Percentiles rank a stretch among this genome's conserved stretches.
Conservation (phyloP, 2,797 vertebrate genomes). For the Echiichthys vipera region DNA sequence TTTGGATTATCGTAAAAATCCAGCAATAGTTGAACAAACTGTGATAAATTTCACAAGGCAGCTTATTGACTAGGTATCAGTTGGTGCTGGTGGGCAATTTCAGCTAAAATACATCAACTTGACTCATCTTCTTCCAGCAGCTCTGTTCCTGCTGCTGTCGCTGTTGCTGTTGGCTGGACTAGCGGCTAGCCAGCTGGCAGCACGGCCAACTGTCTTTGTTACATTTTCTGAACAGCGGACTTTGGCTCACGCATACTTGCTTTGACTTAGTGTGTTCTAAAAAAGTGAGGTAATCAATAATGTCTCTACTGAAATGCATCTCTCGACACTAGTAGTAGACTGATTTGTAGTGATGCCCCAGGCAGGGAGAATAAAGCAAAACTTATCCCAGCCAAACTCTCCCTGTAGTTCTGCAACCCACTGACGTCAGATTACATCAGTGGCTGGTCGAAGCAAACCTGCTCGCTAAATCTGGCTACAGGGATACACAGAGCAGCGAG, state of each 20-base stretch:
- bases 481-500: not conserved
- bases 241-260: constrained; percentile 13
- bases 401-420: not conserved
- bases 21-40: constrained; percentile 9
- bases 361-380: constrained; percentile 13
- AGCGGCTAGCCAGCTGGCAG: constrained; percentile 30
- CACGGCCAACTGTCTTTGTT: constrained; percentile 24
- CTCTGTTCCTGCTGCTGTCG: constrained; percentile 3
- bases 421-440: constrained; percentile 23
- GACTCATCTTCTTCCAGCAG: not conserved
- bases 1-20: not conserved
- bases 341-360: constrained; percentile 13
- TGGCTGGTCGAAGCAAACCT: not conserved
- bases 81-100: constrained; percentile 1
- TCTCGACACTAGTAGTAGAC: constrained; percentile 19
- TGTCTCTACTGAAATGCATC: constrained; percentile 25
- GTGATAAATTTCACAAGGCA: constrained; percentile 16
- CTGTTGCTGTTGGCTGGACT: constrained; percentile 9
- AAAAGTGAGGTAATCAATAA: constrained; percentile 36
- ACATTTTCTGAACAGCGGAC: constrained; percentile 21
- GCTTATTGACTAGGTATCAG: constrained; percentile 10
- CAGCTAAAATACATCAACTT: constrained; percentile 10
- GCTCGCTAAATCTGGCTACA: not conserved
- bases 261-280: constrained; percentile 26
- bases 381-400: constrained; percentile 18